Base-by-base conservation (phyloP, 2,797 vertebrate genomes). In the Oreochromis grahami region DNA sequence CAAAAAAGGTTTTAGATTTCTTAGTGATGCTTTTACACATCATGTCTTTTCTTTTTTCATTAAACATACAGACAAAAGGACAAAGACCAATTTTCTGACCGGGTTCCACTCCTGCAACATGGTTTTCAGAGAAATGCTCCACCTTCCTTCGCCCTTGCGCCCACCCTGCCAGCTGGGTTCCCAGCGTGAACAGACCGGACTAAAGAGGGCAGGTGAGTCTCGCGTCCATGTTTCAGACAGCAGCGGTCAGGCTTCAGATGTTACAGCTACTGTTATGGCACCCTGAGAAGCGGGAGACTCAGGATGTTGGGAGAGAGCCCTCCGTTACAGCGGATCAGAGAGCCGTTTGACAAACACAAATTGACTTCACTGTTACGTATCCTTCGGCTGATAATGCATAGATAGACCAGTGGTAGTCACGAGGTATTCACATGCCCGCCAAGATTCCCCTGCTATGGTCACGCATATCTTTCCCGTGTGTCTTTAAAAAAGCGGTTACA, bases 241-340 rank as follows among this genome's bases (percentile, higher is more conserved):
- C 86, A 53, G 90, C 88, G 84, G 55, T 85, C 85, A 52, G 86
- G 87, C 87, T 85, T 83, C 48, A 72, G 87, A 90, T 88, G 90
- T 90, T 89, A 89, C 89, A 93, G 92, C 95, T 95, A 95, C 94
- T 86, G 92, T 93, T 93, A 93, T 90, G 93, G 94, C 94, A 94
- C 94, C 96, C 95, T 96, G 95, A 96, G 95, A 95, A 93, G 92
- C 84, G 91, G 93, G 91, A 93, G 90, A 92, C 92, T 92, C 93
- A 93, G 92, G 92, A 94, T 91, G 93, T 87, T 86, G 80, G 34
- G 87, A 88, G 91, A 12, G 41, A 80, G 81, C 88, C 84, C 92
- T 91, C 93, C 36, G 65, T 83, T 74, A 84, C 80, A 79, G 82
- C 78, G 26, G 76, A 90, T 65, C 78, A 77, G 79, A 84, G 85